Base-by-base conservation (phyloP, 2,113 vertebrate genomes). In the Ramphastos sulfuratus region DNA sequence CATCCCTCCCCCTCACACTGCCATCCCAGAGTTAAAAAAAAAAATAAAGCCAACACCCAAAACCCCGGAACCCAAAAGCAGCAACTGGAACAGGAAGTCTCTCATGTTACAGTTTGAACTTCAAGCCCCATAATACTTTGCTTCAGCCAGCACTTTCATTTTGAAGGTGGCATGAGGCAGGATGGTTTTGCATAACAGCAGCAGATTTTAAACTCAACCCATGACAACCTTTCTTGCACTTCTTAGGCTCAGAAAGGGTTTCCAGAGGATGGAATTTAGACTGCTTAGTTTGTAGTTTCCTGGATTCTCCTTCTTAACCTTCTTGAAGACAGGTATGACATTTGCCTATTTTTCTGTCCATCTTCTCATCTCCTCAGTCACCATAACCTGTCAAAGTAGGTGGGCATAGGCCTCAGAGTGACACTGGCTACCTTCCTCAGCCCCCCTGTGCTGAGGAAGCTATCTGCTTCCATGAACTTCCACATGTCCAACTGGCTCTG, bases 331-430 rank as follows among this genome's bases (percentile, higher is more conserved):
- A 3, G 12, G 17, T 77, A 52, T 30, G 19, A 60, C 9, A 67
- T 76, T 76, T 84, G 8, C 18, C 15, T 58, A 65, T 61, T 74
- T 24, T 25, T 77, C 60, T 63, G 30, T 61, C 39, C 25, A 66
- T n/a, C 31, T 46, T 1, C 50, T 7, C 52, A 78, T 56, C 15
- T 59, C 10, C 33, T 16, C 17, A 9, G 0, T 19, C 24, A 73
- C 50, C 63, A 33, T 7, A 61, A 60, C 8, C n/a, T 72, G 24
- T 4, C 1, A 0, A 92, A 78, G 70, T 0, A 3, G 1, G 61
- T 2, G 10, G 54, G 28, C 27, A 92, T 19, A 15, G 82, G 50
- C 60, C 5, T 78, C 31, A 48, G 0, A 7, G 46, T 39, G 46
- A 24, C 27, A 84, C 5, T 16, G 46, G 35, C 15, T 55, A 59